These are phyloP conservation scores for Pristionchus japonicus DNA, from an alignment of 2,888 invertebrate species.

Conservation along the genomic window DNA sequence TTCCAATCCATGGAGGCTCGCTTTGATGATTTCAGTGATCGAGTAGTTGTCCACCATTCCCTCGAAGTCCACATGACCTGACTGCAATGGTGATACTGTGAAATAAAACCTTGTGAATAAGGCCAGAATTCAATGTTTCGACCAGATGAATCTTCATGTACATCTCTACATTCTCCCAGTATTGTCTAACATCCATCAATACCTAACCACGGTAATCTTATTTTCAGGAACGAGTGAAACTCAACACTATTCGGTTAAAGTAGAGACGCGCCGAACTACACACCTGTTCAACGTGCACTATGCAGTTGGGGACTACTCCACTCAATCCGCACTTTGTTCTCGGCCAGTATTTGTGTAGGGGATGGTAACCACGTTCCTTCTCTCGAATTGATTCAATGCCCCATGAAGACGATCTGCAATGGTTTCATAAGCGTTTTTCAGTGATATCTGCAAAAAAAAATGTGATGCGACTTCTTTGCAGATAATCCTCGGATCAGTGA, in stretches of 20 bases:
- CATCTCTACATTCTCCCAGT: too few species aligned
- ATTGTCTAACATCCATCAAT: too few species aligned
- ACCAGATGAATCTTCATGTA: too few species aligned
- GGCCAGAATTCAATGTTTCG: neutral
- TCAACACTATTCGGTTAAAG: too few species aligned
- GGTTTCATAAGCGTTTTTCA: neutral
- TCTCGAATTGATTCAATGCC: conserved; percentile 64
- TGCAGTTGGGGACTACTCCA: conserved; percentile 63
- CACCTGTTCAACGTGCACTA: conserved; percentile 71
- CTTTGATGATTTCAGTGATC: conserved; percentile 56
- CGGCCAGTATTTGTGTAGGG: conserved; percentile 70
- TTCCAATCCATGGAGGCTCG: conserved; percentile 64
- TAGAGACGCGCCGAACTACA: too few species aligned
- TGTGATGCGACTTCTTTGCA: neutral
- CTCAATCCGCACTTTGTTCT: conserved; percentile 53
- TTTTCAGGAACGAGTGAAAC: too few species aligned
- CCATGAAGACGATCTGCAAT: conserved; percentile 61
- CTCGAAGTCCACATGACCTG: conserved; percentile 67
- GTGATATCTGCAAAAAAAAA: neutral
- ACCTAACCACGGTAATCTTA: too few species aligned
- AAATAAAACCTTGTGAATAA: too few species aligned
- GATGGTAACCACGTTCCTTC: conserved; percentile 60
- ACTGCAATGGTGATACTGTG: too few species aligned
- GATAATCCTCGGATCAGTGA: neutral
- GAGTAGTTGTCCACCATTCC: conserved; percentile 69